phyloP scores from a whole-genome alignment of 2,888 invertebrate species.

The Limnephilus rhombicus region DNA sequence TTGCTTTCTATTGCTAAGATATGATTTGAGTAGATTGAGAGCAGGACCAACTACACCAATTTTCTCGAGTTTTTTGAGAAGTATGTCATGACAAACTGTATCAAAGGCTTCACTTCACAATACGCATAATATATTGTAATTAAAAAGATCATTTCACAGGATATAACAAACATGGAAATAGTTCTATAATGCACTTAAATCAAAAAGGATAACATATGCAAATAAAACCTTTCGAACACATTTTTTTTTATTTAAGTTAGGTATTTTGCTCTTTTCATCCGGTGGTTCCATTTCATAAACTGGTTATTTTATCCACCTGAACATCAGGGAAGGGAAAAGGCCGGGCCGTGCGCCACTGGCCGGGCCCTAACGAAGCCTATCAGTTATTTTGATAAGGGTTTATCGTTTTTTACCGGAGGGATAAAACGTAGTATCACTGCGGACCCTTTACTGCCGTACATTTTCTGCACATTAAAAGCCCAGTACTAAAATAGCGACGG shows the following conservation, averaged over 20 bases:
- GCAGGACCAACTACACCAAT: too few species aligned
- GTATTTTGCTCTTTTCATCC: constrained; percentile 15
- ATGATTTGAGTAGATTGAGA: too few species aligned
- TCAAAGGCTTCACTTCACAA: too few species aligned
- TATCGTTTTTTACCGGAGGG: constrained; percentile 62
- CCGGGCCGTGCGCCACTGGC: constrained; percentile 28
- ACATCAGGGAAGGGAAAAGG: constrained; percentile 1
- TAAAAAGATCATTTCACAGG: too few species aligned
- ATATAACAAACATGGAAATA: background rate
- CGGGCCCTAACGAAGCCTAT: constrained; percentile 61
- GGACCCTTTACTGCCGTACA: constrained; percentile 47
- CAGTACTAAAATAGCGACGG: background rate
- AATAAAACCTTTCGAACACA: background rate
- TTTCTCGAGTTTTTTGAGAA: too few species aligned
- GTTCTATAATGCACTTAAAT: background rate
- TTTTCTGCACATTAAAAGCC: constrained; percentile 53
- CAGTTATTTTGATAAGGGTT: constrained; percentile 66
- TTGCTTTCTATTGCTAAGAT: too few species aligned
- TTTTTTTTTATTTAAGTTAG: background rate
- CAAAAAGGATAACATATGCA: background rate
- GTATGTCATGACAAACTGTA: too few species aligned
- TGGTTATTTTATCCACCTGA: constrained; percentile 30
- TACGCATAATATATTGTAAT: too few species aligned
- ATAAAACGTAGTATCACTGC: constrained; percentile 61
- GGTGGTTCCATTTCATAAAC: constrained; percentile 35